Evolutionary conservation across 2,113 vertebrate species (phyloP), one percentile per base, ranked within the genome.

Genomic region (Takifugu flavidus): DNA sequence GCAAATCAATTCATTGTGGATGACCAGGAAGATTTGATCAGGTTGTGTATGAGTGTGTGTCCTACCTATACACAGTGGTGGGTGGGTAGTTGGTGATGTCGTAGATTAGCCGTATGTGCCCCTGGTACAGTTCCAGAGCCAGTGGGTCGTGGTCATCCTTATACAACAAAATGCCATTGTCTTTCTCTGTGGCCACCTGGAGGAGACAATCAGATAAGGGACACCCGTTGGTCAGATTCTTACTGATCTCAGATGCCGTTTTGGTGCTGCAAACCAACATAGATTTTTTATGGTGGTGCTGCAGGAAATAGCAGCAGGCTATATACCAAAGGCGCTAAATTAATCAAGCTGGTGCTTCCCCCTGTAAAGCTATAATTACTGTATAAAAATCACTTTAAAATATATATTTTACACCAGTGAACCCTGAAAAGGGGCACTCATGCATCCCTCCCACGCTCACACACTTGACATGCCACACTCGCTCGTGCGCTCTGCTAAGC

Each of bases 61-160:
- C 79, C 27, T 75, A 98, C 96, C 96, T 99, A 81, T 99, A 98
- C 0, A 98, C 93, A 0, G 96, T 98, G 55, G 94, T 98, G 0
- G 95, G 95, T 3, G 94, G 94, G 70, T 95, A 94, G 80, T 85
- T 95, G 80, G 93, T 82, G 1, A 94, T 94, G 89, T 98, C 94
- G 0, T 98, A 98, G 77, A 98, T 92, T 65, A 98, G 94, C 43
- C 96, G 88, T 68, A 98, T 94, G 0, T 99, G 96, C 34, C 96
- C 96, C 84, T 98, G 96, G 86, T 98, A 99, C 58, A 99, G 79
- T 83, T 99, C 96, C 86, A 99, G 89, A 2, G 95, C 95, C 88
- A 99, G 78, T 0, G 96, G 96, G 78, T 99, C 96, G 0, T 94
- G 94, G 84, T 98, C 95, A 2, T 95, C 94, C 75, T 98, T 98